These are phyloP conservation scores for Australoheros scitulus DNA, from an alignment of 2,113 vertebrate genomes.

Conservation along the genomic window DNA sequence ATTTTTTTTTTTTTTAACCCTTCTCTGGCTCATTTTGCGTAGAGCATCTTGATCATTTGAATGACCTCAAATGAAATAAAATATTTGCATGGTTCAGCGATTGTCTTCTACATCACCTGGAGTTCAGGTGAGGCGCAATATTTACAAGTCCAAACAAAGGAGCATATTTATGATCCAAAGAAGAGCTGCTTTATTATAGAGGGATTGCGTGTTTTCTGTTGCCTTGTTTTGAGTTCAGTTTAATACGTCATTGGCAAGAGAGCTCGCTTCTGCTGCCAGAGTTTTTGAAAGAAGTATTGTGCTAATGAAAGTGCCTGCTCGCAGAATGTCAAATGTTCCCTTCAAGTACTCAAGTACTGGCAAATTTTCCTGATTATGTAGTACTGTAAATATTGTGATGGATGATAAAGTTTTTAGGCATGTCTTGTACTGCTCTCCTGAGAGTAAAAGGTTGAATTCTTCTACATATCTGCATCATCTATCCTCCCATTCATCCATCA, in stretches of 20 bases:
- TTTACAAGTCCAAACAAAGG: constrained; percentile 45
- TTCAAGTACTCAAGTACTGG: background rate
- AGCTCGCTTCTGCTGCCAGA: constrained; percentile 22
- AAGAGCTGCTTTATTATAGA: constrained; percentile 14
- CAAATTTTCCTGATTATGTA: constrained; percentile 5
- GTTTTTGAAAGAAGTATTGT: constrained; percentile 12
- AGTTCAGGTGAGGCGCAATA: background rate
- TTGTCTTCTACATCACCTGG: background rate
- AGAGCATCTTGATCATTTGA: background rate
- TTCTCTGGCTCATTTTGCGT: background rate
- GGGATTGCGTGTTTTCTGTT: constrained; percentile 21
- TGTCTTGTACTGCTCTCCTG: background rate
- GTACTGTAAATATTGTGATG: constrained; percentile 14
- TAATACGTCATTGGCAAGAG: constrained; percentile 38
- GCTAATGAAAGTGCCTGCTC: constrained; percentile 40
- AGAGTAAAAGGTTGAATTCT: background rate
- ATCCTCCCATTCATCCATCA: constrained; percentile 1
- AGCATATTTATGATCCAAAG: background rate
- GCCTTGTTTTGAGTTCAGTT: constrained; percentile 26
- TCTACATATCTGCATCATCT: background rate
- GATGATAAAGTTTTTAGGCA: background rate
- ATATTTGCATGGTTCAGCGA: background rate
- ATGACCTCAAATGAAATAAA: background rate
- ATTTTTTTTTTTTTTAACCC: background rate
- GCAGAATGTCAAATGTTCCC: constrained; percentile 9